A percentile compares a stretch with the other conserved stretches of the same genome.
phyloP scores from a whole-genome alignment of 2,113 vertebrate species.

The Seriola dumerili region DNA sequence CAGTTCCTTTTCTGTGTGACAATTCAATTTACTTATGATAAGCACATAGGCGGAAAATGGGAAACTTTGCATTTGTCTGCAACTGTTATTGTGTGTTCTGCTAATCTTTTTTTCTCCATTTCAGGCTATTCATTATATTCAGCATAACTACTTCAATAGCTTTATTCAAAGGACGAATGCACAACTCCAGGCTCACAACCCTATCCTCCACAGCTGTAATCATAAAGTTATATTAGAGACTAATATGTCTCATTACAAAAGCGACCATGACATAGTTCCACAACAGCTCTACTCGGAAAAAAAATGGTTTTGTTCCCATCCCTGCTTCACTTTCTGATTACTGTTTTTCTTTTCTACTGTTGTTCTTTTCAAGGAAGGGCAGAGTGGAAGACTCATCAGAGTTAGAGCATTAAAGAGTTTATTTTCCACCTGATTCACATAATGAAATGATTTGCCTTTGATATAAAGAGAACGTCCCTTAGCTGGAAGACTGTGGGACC shows the following conservation, averaged over 20 bases:
- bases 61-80: no score
- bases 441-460: constrained; percentile 25
- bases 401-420: not conserved
- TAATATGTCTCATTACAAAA: not conserved
- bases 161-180: not conserved
- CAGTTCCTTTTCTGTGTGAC: not conserved
- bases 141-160: not conserved
- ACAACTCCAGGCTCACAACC: not conserved
- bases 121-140: constrained; percentile 4
- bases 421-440: constrained; percentile 30
- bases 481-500: constrained; percentile 16
- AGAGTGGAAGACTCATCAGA: constrained; percentile 21
- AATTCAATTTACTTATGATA: not conserved
- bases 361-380: constrained; percentile 12
- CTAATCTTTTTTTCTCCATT: not conserved
- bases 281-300: not conserved
- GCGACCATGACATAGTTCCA: not conserved
- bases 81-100: no score
- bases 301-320: not conserved
- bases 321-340: not conserved
- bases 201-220: not conserved
- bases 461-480: constrained; percentile 28
- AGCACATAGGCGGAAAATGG: not conserved
- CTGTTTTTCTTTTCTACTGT: constrained; percentile 8
- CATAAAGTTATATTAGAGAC: not conserved